Evolutionary conservation across 2,113 vertebrate species (phyloP), one percentile per base, ranked within the genome.

Genomic region (Tenebrosternarchus preto): DNA sequence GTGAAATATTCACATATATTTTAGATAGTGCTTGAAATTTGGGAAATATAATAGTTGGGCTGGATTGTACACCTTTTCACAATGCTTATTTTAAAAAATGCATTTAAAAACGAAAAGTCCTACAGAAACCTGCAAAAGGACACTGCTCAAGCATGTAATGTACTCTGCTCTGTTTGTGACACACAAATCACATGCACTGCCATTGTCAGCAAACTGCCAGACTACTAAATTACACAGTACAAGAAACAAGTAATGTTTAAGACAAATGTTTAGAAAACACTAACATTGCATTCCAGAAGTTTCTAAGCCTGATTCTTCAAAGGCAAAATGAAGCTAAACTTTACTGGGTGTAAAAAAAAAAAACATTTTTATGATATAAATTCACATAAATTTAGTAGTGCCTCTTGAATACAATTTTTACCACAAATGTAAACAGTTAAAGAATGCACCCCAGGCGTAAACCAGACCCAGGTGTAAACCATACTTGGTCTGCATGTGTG

Each of bases 11-110:
- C 57, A 83, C 85, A 81, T 87, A 83, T 89, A 89, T 88, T 92
- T 90, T 91, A 87, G 89, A 90, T 86, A 88, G 88, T 91, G 92
- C 91, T 92, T 91, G 87, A 89, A 81, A 88, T 87, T 78, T 85
- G 87, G 82, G 80, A 86, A 67, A 84, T 87, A 82, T 78, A 77
- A 85, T 76, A 79, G 91, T 20, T 57, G 74, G 81, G 81, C 85
- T 91, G 90, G 90, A 89, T 90, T 81, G 19, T 56, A 86, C 78
- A 87, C 82, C 84, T 80, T 79, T 80, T 63, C 73, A 9, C 73
- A 27, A 25, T 12, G 31, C 39, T 73, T 17, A n/a, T 29, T 5
- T 29, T 27, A 69, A 80, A 81, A 19, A 3, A 20, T 39, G 78
- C 12, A 5, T 67, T 36, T 31, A 12, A 73, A n/a, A 59, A 57